Base-by-base conservation (phyloP, 2,113 vertebrate genomes). In the Proterorhinus semilunaris region DNA sequence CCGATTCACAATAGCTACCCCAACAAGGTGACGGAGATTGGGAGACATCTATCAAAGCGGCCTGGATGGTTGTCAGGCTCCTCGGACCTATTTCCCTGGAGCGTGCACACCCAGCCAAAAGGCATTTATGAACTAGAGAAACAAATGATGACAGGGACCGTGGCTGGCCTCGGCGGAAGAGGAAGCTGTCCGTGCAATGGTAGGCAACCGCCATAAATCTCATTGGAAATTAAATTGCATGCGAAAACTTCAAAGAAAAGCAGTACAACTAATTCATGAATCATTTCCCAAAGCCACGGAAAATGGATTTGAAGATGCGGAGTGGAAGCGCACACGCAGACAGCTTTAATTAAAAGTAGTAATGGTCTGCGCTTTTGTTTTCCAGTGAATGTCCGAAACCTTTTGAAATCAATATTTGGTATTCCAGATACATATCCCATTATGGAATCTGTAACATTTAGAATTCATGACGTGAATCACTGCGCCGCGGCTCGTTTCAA, bases 1-100 rank as follows among this genome's bases (percentile, higher is more conserved):
- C 68, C 79, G 62, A 66, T 79, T 78, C 83, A 89, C 82, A 89
- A 87, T 83, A 66, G 75, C 84, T 81, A 72, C 58, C 71, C 58
- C 80, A 84, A 87, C 87, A 86, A 85, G 78, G 77, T 87, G 86
- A 84, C 59, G 58, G 72, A 80, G 87, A 89, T 87, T 87, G 80
- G 63, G 81, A 80, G 74, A 74, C 84, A 88, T 90, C 84, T 81
- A 84, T 88, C 88, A 81, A 76, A 68, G 74, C 69, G 57, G 53
- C 79, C 55, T 69, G 71, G 79, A 79, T 70, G 77, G 79, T 76
- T 88, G 83, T 80, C 83, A 83, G 84, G 75, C 70, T 81, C 72
- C 80, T 75, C 2, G n/a, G 83, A 82, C 76, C 83, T 80, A 83
- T 89, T 85, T 84, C 87, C 77, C 80, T 62, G 4, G 64, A 62